Conservation (phyloP, 2,888 invertebrate genomes). For the Tipula vernalis region DNA sequence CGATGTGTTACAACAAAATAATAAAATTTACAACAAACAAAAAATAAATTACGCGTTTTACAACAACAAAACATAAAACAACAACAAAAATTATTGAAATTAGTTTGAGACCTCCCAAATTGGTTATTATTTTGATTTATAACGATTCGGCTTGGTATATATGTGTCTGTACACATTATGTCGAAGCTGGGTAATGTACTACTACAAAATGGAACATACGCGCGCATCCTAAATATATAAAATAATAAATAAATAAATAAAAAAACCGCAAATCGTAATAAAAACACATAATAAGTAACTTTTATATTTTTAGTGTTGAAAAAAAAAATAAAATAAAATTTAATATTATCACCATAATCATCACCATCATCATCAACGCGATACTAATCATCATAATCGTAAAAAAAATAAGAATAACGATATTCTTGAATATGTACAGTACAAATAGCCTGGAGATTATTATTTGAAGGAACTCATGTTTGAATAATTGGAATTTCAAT, state of each 20-base stretch:
- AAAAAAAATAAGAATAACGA: neutral
- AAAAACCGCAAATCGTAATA: neutral
- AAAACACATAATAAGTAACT: neutral
- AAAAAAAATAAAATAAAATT: too few relatives aligned
- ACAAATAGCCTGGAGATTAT: neutral
- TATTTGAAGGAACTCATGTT: neutral
- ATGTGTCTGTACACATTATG: neutral
- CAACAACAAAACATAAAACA: neutral
- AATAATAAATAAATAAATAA: neutral
- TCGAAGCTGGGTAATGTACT: neutral
- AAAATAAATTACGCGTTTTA: neutral
- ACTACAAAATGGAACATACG: neutral
- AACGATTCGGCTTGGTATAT: neutral
- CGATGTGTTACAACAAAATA: neutral
- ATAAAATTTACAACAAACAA: neutral
- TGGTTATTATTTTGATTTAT: slow-evolving; percentile 10
- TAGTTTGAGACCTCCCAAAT: slow-evolving; percentile 8
- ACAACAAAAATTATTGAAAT: neutral
- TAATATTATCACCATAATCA: neutral
- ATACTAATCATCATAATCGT: neutral
- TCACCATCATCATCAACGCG: neutral
- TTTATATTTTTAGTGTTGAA: neutral
- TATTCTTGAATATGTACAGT: neutral
- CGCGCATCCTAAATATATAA: neutral
- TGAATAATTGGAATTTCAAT: neutral